Conservation (phyloP, 2,113 vertebrate genomes). For the Laticauda laticaudata region DNA sequence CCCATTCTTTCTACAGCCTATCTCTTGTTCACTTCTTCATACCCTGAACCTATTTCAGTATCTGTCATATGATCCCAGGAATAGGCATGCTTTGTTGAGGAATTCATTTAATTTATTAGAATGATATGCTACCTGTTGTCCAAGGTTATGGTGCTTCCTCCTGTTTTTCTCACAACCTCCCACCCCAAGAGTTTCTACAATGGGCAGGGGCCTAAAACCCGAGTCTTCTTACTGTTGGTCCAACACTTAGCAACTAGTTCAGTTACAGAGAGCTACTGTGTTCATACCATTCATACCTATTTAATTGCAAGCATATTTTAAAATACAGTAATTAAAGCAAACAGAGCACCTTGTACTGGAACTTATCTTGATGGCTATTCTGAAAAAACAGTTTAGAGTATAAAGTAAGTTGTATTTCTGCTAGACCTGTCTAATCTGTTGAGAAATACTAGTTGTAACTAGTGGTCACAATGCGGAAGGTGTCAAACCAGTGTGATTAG, state of each 20-base stretch:
- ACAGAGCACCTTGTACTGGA: neutral
- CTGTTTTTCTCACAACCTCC: neutral
- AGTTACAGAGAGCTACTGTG: neutral
- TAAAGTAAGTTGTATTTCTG: neutral
- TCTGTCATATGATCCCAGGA: neutral
- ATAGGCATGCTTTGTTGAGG: neutral
- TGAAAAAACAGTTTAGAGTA: neutral
- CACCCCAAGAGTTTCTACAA: neutral
- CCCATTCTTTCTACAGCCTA: neutral
- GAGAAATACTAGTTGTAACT: neutral
- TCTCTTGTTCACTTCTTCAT: neutral
- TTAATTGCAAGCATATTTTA: neutral
- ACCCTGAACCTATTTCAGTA: neutral
- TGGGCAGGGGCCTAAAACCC: neutral
- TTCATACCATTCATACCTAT: neutral
- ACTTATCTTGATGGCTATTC: neutral
- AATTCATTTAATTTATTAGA: neutral
- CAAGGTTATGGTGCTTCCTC: neutral
- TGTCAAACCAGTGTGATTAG: neutral
- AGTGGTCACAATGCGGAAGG: rapidly evolving
- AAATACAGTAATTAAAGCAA: neutral
- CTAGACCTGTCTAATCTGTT: neutral
- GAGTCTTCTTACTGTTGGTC: neutral
- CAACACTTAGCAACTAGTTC: neutral
- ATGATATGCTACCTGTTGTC: neutral